Base-by-base conservation (phyloP, 2,888 invertebrate species). In the Opisthograptis luteolata region DNA sequence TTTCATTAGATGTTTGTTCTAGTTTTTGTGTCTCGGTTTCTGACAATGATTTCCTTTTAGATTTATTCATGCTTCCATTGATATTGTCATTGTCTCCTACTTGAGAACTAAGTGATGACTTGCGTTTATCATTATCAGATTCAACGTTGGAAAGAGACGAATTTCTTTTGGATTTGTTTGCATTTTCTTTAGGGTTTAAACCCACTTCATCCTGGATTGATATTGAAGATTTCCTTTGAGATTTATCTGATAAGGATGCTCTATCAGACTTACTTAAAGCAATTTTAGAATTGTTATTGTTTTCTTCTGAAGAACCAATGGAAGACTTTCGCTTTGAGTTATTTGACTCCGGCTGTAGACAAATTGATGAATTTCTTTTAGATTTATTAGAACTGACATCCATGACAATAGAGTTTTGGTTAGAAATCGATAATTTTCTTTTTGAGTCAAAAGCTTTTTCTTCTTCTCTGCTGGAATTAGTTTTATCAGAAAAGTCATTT, bases 1-100 rank as follows among this genome's bases (percentile, higher is more conserved):
- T 81, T 66, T 76, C 81, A 58, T 69, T 73, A 6, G 34, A 54
- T 55, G 65, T 65, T 53, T 69, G 73, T 37, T 78, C 74, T 20
- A 67, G 14, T 45, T 62, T 66, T 52, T 68, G 64, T 30, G 59
- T 59, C n/a, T 66, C 56, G 15, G 65, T 66, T 20, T 66, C 45
- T 10, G 58, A 60, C 13, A 55, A 19, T 6, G 70, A 69, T 17
- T 70, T 76, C 41, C 63, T 68, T 56, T 64, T 71, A 6, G 73
- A 70, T 50, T 68, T 73, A 51, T 64, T 65, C 14, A 44, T 45
- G 48, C 35, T 66, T 39, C 61, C 60, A 49, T 49, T 40, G 3
- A 46, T 28, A 42, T 35, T 57, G 1, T 56, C 51, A 54, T 45
- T 49, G 5, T 37, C 46, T 45, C 60, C 31, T 5, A 39, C 40